Base-by-base conservation (phyloP, 2,888 invertebrate genomes). In the Nudaria mundana region DNA sequence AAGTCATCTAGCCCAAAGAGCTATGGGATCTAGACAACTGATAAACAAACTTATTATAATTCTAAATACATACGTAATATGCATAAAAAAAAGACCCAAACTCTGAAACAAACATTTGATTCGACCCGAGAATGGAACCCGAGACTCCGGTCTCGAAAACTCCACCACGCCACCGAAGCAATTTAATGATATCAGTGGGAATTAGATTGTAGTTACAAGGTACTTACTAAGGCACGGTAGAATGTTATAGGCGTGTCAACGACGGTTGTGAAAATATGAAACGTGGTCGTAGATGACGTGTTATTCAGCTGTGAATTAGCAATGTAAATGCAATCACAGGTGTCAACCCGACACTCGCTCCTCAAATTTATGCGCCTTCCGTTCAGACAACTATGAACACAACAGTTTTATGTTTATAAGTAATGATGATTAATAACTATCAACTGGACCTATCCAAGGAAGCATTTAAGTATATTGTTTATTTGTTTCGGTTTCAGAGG, bases 291-390 rank as follows among this genome's bases (percentile, higher is more conserved):
- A 71, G 72, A 68, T 74, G 77, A 72, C 81, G 76, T 73, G 81
- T 80, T 80, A 77, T 79, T 81, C 78, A 76, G 71, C 72, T 71
- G 75, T 67, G 82, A 81, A 87, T 88, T 87, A 87, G 87, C 87
- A 87, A 81, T 88, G 88, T 87, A 86, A 86, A 88, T 88, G 87
- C 84, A 87, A 87, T 88, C 87, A 86, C 83, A 87, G 87, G 82
- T 87, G 86, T 87, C 86, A 81, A 75, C 58, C 72, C 73, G 77
- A 75, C 78, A 81, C 76, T 80, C 77, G 81, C 76, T 74, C 74
- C 73, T 77, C 78, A 76, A 81, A 85, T 87, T 85, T 87, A 87
- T 85, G 80, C 79, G 74, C 82, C 81, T 80, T 80, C 80, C 78
- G 76, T 78, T 74, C 69, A 67, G 63, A 68, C 67, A 76, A 78